Conservation (phyloP, 2,888 invertebrate genomes). For the Hartigia nigra region DNA sequence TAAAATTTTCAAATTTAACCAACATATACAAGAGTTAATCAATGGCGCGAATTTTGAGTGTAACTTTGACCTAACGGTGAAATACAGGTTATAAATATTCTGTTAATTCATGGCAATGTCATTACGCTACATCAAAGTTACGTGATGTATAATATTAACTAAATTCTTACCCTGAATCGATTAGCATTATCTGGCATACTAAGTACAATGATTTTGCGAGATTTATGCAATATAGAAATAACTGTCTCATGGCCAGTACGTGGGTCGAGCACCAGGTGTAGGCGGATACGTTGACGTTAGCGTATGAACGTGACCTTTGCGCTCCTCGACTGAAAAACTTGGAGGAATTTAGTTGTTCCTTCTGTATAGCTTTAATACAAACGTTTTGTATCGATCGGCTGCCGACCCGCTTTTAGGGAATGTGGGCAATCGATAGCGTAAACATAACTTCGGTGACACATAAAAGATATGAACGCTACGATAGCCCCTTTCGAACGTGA, state of each 20-base stretch:
- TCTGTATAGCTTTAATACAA: not conserved
- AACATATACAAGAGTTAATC: not conserved
- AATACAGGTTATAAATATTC: not conserved
- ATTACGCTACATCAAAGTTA: not conserved
- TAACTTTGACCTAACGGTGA: not conserved
- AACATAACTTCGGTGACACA: conserved; percentile 24
- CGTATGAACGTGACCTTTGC: not conserved
- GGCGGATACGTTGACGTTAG: not conserved
- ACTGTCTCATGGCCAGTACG: not conserved
- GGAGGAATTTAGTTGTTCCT: not conserved
- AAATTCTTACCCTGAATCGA: not conserved
- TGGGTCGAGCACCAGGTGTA: not conserved
- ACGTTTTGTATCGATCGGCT: conserved; percentile 37
- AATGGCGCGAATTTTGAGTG: not conserved
- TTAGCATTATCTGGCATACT: not conserved
- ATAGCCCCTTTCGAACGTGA: not conserved
- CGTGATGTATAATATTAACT: not conserved
- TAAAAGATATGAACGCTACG: not conserved
- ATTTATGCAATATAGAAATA: not conserved
- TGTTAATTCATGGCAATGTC: not conserved
- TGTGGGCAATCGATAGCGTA: conserved; percentile 42
- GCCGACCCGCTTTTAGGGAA: conserved; percentile 38
- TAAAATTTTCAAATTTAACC: not conserved
- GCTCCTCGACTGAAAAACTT: not conserved
- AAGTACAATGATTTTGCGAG: not conserved